These are phyloP conservation scores for Lophotis ruficrista DNA, from an alignment of 2,113 vertebrate species.

Conservation along the genomic window DNA sequence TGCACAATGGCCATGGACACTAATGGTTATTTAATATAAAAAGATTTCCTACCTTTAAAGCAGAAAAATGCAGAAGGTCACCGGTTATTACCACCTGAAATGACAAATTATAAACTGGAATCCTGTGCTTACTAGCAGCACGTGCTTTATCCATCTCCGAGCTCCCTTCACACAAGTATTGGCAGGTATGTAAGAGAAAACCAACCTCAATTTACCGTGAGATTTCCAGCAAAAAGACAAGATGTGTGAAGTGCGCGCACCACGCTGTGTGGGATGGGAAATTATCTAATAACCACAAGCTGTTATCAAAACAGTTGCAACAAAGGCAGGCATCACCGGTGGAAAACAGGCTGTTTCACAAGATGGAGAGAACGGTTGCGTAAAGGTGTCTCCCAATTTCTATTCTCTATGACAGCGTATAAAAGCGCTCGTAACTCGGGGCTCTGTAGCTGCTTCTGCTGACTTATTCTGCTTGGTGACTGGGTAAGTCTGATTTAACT, in stretches of 20 bases:
- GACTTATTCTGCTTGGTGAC: conserved; percentile 21
- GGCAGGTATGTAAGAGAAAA: not conserved
- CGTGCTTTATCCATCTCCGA: not conserved
- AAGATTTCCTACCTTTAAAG: not conserved
- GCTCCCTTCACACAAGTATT: not conserved
- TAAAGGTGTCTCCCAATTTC: conserved; percentile 9
- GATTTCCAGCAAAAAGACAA: not conserved
- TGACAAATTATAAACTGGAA: not conserved
- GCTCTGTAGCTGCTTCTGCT: conserved; percentile 2
- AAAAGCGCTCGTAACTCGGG: not conserved
- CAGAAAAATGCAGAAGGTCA: not conserved
- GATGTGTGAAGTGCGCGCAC: rapidly evolving
- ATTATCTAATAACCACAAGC: not conserved
- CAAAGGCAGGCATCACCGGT: not conserved
- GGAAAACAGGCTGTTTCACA: conserved; percentile 52
- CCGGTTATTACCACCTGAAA: not conserved
- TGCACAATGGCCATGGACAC: not conserved
- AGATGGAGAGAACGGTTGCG: not conserved
- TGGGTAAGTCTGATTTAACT: conserved; percentile 26
- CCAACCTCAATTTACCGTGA: too few species aligned
- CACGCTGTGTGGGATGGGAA: not conserved
- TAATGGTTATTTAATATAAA: not conserved
- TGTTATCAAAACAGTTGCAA: conserved; percentile 27
- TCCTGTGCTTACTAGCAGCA: not conserved
- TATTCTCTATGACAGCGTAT: not conserved